Evolutionary conservation across 2,888 invertebrate genomes (phyloP), one percentile per base, ranked within the genome.

Genomic region (Oligia latruncula): DNA sequence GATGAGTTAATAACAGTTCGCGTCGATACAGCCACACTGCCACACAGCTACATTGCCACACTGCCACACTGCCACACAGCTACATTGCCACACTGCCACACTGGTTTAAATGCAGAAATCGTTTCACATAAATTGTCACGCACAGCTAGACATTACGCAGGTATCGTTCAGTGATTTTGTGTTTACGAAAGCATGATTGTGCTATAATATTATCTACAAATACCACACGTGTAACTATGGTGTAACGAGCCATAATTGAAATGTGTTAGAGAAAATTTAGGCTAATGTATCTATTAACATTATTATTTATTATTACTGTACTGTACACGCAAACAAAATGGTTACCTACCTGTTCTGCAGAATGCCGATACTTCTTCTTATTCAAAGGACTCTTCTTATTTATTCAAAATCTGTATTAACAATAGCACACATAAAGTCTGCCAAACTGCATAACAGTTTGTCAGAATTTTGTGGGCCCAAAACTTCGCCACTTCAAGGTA

Each of bases 81-180:
- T 29, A 29, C 15, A 6, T 15, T 15, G 60, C 49, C 49, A 49
- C 49, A 46, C 9, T 46, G 46, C 8, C 8, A 13, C 49, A 52
- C 15, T 35, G 66, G 23, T 55, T 55, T 49, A 62, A 29, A 29
- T 20, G 64, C 64, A 64, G 35, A 70, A 52, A 70, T 65, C 29
- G n/a, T 79, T 71, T 46, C 52, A 15, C 73, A 71, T 60, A 71
- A 70, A 73, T 73, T 40, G 73, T 49, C 70, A 73, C 73, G 70
- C 73, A 70, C 73, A 83, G 52, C 64, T 17, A 4, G 58, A 17
- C 70, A 79, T 66, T 71, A 62, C 72, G 64, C 83, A 60, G 73
- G 73, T 82, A 65, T 43, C 35, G 72, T 70, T 73, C 73, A 73
- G 20, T 83, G 65, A 70, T 70, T 72, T 52, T 23, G 70, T 73